A percentile compares a stretch with the other conserved stretches of the same genome.
Evolutionary conservation across 2,888 invertebrate species (phyloP).

Genomic region (Agrilus mali): DNA sequence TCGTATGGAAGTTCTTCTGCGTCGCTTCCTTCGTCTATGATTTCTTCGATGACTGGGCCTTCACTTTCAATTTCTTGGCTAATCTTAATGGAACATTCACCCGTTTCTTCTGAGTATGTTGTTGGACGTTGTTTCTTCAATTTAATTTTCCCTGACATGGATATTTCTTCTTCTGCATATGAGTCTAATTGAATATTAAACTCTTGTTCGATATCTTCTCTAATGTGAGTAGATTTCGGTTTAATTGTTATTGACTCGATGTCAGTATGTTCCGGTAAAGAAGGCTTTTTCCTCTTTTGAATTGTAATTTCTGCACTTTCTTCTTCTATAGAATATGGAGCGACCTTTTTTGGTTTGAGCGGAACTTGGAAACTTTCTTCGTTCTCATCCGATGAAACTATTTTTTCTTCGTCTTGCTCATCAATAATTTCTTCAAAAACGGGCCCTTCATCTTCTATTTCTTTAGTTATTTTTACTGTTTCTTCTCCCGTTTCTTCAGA

Average conservation of each 20-base stretch:
- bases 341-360: constrained; percentile 29
- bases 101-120: constrained; percentile 65
- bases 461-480: constrained; percentile 54
- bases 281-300: constrained; percentile 55
- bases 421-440: constrained; percentile 51
- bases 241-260: constrained; percentile 70
- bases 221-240: constrained; percentile 61
- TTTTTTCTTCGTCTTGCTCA: constrained; percentile 44
- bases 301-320: constrained; percentile 56
- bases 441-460: constrained; percentile 49
- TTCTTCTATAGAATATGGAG: constrained; percentile 36
- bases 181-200: constrained; percentile 76
- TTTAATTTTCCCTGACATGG: constrained; percentile 73
- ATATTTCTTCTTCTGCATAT: constrained; percentile 79
- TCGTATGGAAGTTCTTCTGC: constrained; percentile 40
- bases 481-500: constrained; percentile 68
- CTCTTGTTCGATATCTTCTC: constrained; percentile 82
- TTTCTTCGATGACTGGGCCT: constrained; percentile 48
- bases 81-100: constrained; percentile 61
- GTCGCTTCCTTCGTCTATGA: constrained; percentile 49
- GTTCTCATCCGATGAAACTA: constrained; percentile 41
- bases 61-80: constrained; percentile 52
- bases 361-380: constrained; percentile 36
- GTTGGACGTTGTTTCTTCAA: constrained; percentile 60
- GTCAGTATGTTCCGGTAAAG: constrained; percentile 60